These are phyloP conservation scores for Cariama cristata DNA, from an alignment of 2,113 vertebrate genomes.

Conservation along the genomic window DNA sequence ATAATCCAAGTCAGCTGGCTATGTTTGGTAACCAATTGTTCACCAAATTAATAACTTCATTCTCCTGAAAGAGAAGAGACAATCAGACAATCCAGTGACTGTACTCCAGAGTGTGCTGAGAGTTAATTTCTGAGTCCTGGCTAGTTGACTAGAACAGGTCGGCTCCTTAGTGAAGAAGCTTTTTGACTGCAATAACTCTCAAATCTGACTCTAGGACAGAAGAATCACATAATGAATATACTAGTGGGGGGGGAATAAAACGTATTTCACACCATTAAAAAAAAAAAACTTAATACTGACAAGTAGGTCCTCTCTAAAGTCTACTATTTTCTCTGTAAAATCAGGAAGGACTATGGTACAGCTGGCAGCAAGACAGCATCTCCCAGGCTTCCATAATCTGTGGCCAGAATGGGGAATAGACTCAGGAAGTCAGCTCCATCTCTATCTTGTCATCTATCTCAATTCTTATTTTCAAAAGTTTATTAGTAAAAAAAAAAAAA, in stretches of 20 bases:
- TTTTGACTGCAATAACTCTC: neutral
- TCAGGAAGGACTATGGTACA: neutral
- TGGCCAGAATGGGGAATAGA: neutral
- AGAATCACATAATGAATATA: neutral
- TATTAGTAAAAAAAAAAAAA: neutral
- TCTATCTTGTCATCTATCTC: neutral
- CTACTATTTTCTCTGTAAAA: neutral
- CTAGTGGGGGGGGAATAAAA: accelerated
- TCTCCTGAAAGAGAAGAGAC: neutral
- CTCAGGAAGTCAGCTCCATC: neutral
- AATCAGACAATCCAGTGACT: neutral
- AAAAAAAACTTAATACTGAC: neutral
- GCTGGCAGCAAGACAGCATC: neutral
- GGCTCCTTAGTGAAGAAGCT: neutral
- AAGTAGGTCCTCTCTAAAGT: neutral
- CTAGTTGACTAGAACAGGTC: neutral
- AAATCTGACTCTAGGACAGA: neutral
- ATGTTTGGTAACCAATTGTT: neutral
- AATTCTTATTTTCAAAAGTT: neutral
- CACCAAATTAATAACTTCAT: neutral
- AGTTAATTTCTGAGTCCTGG: neutral
- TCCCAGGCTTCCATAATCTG: neutral
- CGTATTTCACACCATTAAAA: neutral
- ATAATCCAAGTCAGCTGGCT: neutral
- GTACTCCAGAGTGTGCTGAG: neutral